Conservation (phyloP, 2,888 invertebrate genomes). For the Syrphus vitripennis region DNA sequence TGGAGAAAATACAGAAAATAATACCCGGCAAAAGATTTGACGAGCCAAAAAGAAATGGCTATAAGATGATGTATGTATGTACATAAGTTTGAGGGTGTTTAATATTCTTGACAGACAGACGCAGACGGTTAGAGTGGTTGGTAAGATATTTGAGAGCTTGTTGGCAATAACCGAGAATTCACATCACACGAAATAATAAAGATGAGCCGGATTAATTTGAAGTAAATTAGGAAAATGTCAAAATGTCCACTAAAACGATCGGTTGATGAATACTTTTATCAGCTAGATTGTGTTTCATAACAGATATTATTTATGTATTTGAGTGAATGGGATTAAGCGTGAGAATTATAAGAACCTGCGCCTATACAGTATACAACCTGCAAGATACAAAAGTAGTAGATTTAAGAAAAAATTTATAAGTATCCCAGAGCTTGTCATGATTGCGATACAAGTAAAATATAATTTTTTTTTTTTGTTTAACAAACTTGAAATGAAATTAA, state of each 20-base stretch:
- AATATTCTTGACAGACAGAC: constrained; percentile 14
- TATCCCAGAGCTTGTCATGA: not conserved
- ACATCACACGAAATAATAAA: not conserved
- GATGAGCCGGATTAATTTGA: constrained; percentile 4
- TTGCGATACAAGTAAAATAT: not conserved
- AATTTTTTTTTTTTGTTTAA: not conserved
- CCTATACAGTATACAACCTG: no score
- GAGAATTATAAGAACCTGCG: not conserved
- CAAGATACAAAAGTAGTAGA: no score
- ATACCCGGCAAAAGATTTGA: constrained; percentile 14
- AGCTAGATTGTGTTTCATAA: not conserved
- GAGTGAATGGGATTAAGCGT: not conserved
- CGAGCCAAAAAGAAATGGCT: constrained; percentile 4
- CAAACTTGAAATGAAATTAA: not conserved
- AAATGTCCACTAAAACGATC: constrained; percentile 7
- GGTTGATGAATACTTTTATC: not conserved
- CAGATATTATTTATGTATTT: no score
- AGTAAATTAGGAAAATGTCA: constrained; percentile 29
- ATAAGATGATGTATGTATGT: constrained; percentile 2
- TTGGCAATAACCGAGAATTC: not conserved
- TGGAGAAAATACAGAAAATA: not conserved
- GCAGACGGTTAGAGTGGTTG: not conserved
- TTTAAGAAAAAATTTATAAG: not conserved
- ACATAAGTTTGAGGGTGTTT: no score
- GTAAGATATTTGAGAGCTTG: not conserved